phyloP scores from a whole-genome alignment of 2,797 vertebrate genomes.

The Mormyrus hasselquistii region DNA sequence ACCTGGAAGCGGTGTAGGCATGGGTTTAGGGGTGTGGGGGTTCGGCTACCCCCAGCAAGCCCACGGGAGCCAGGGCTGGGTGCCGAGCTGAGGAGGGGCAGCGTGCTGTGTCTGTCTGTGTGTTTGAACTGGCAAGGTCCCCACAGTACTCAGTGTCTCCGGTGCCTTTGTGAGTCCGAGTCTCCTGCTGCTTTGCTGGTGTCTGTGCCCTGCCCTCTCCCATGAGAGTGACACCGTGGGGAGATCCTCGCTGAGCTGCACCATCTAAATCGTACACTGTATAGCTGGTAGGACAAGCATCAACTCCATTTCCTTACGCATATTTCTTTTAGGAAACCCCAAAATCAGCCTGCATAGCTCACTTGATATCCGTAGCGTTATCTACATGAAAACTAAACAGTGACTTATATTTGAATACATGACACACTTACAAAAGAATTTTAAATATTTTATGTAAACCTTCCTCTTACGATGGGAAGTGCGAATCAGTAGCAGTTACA shows the following conservation, averaged over 20 bases:
- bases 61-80: conserved; percentile 95
- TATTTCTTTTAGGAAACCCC: background rate
- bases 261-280: background rate
- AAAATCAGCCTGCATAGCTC: background rate
- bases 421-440: background rate
- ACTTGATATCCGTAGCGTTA: background rate
- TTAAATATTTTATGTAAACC: background rate
- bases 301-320: background rate
- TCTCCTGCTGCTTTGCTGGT: background rate
- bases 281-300: background rate
- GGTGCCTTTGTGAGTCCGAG: background rate
- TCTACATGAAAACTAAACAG: background rate
- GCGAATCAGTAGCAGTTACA: background rate
- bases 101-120: background rate
- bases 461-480: background rate
- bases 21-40: conserved; percentile 75
- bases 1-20: conserved; percentile 60
- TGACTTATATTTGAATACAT: background rate
- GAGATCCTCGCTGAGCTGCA: background rate
- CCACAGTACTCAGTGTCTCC: background rate
- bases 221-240: background rate
- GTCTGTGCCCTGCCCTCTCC: background rate
- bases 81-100: conserved; percentile 77
- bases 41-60: conserved; percentile 82
- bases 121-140: background rate